Evolutionary conservation across 2,888 invertebrate genomes (phyloP), one percentile per base, ranked within the genome.

Genomic region (Gnatocerus cornutus): DNA sequence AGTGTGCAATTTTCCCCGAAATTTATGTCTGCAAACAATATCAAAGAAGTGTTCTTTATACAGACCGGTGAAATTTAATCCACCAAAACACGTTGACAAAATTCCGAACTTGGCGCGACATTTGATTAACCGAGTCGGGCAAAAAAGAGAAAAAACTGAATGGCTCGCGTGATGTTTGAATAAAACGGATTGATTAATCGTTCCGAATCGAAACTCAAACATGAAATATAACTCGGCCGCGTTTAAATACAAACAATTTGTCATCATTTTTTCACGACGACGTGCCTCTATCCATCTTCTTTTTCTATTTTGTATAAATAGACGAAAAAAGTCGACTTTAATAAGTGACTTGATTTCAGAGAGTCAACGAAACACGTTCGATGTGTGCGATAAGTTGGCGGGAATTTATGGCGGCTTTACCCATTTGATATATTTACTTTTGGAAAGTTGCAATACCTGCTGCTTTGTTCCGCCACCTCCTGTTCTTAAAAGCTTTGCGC

Each of bases 161-260:
- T 58, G 41, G 33, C 45, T 33, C 45, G 45, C 59, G 46, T 33
- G 59, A 61, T 61, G 61, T 61, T 61, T 48, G 61, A 61, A 61
- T 48, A 61, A 55, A 21, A 43, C 43, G 45, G 46, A 45, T 61
- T 68, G 68, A 68, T 68, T 68, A 68, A 68, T 68, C 61, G 62
- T 53, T 46, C 39, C 37, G 43, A 62, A 62, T 68, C 68, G 53
- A 68, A 68, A 55, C 55, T 68, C 62, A 59, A 59, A 59, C 66
- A 50, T 67, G 52, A 59, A 65, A 46, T 67, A 50, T 67, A 67
- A 50, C 66, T 67, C 29, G 58, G 45, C 37, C 66, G 43, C 27
- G 29, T 68, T 62, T 62, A 68, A 68, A 68, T 62, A 52, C 68
- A 16, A 45, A 68, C 68, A 68, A 68, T 68, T 68, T 68, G 68